Evolutionary conservation across 1,140 invertebrate genomes (phyloP), one percentile per base, ranked within the genome.

Genomic region (Acyrthosiphon pisum): DNA sequence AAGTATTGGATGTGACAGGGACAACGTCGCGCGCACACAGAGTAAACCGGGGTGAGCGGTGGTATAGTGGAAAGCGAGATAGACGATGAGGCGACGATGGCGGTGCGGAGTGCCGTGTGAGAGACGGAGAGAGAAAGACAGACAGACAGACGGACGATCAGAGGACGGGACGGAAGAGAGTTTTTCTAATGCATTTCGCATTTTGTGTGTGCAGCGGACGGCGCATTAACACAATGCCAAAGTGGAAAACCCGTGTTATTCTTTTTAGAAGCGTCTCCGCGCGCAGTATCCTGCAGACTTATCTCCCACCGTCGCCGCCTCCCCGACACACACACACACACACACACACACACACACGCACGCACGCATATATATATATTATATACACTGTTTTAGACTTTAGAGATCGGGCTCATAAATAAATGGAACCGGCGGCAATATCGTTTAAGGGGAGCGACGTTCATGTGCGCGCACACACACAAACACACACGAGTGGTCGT

Each of bases 1-100:
- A 81, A 93, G 91, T 93, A 93, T 93, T 93, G 91, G 44, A 93
- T 93, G 91, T 93, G 91, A 93, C 91, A 93, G 91, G 91, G 81
- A 92, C 91, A 76, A 48, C 91, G 46, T 68, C 56, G 90, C 18
- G 41, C 50, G 60, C n/a, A 37, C 60, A 76, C n/a, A 20, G 60
- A n/a, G n/a, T 76, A 76, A 76, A 76, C 53, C 56, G 11, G 37
- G 26, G 14, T 1, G 89, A 44, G 53, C 53, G 89, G 26, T 20
- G 35, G 23, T 84, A 44, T 84, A 41, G 53, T 9, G 26, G n/a
- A n/a, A 23, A 90, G 53, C 26, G 89, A 60, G 53, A 90, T 11
- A 37, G 83, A 84, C 22, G 35, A 26, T 11, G 22, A 37, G 37
- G 81, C 22, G 83, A 11, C 81, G 30, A 60, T 26, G 60, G 30